These are phyloP conservation scores for Axis porcinus DNA, from an alignment of 2,113 vertebrate species.

Conservation along the genomic window DNA sequence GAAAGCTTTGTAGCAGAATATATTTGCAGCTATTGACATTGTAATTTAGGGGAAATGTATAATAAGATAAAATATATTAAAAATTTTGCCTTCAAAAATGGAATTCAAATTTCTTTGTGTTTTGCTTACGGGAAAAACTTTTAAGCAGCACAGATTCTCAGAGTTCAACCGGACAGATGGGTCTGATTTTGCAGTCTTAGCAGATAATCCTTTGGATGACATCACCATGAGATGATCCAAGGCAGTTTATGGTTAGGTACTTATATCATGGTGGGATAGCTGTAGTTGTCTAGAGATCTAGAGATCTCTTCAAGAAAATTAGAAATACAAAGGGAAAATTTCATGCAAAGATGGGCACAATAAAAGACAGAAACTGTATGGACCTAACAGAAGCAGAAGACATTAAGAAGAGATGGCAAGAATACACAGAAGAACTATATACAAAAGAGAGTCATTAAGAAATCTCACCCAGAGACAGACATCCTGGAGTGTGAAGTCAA, in stretches of 20 bases:
- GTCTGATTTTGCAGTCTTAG: not conserved
- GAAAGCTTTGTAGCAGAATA: conserved; percentile 86
- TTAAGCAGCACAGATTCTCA: not conserved
- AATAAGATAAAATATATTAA: conserved; percentile 88
- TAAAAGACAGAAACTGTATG: not conserved
- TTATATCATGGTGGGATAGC: not conserved
- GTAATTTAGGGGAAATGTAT: conserved; percentile 85
- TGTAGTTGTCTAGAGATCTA: not conserved
- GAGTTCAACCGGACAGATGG: not conserved
- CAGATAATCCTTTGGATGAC: not conserved
- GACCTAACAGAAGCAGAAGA: not conserved
- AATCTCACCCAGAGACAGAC: not conserved
- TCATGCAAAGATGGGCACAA: not conserved
- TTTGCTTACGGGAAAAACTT: conserved; percentile 52
- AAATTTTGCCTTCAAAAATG: conserved; percentile 66
- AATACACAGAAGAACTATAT: not conserved
- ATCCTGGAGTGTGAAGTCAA: not conserved
- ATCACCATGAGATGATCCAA: not conserved
- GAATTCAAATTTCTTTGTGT: conserved; percentile 59
- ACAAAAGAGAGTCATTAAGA: not conserved
- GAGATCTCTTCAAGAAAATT: not conserved
- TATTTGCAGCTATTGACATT: conserved; percentile 83
- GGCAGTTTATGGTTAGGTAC: not conserved
- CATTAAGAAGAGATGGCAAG: not conserved
- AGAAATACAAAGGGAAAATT: not conserved